These are phyloP conservation scores for Apteryx mantelli DNA, from an alignment of 2,113 vertebrate genomes.

Conservation along the genomic window DNA sequence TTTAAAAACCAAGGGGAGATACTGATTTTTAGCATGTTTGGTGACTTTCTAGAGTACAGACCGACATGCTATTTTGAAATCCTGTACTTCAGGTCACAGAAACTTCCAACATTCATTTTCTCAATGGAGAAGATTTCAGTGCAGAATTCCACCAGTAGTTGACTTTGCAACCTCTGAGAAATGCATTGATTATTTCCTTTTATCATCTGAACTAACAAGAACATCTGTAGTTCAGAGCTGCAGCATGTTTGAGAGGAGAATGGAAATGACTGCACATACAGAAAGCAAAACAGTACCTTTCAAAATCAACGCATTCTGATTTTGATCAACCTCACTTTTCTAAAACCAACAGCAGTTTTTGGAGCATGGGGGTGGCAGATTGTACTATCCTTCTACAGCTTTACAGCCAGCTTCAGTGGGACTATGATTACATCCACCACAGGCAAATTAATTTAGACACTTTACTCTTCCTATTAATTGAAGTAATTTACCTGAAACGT, in stretches of 20 bases:
- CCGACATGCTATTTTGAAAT: constrained; percentile 2
- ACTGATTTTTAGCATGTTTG: not conserved
- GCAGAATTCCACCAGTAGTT: not conserved
- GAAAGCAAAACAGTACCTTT: not conserved
- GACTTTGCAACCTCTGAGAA: not conserved
- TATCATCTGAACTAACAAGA: not conserved
- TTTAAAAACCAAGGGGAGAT: not conserved
- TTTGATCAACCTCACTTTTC: not conserved
- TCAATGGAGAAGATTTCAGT: not conserved
- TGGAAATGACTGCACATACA: not conserved
- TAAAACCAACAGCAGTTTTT: not conserved
- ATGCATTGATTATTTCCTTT: not conserved
- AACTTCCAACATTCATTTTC: constrained; percentile 11
- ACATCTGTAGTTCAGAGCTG: not conserved
- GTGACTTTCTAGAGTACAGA: not conserved
- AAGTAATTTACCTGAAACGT: constrained; percentile 83
- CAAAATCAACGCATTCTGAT: not conserved
- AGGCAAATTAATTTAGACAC: not conserved
- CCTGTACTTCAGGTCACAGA: not conserved
- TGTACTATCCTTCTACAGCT: not conserved
- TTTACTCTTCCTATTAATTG: not conserved
- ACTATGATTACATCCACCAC: not conserved
- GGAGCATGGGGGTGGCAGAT: not conserved
- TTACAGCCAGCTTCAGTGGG: not conserved
- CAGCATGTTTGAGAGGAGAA: not conserved